Percentiles rank a stretch among this genome's conserved stretches.
phyloP scores from a whole-genome alignment of 64 coral and sea anemone genomes.

The Anthopleura sola region DNA sequence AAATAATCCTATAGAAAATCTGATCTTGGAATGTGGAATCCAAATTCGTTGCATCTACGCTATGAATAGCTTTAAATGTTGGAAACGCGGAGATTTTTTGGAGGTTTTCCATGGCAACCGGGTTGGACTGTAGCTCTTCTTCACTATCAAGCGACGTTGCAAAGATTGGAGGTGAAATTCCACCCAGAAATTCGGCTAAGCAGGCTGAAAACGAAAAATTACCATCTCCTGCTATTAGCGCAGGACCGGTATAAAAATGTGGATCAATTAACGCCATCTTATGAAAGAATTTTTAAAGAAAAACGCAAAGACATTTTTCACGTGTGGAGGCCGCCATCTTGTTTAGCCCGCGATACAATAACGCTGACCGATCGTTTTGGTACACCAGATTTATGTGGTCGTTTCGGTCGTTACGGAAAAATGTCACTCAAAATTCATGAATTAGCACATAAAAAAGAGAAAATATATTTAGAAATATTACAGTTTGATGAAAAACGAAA shows the following conservation, averaged over 20 bases:
- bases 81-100: conserved; percentile 28
- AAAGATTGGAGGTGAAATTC: conserved; percentile 35
- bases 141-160: conserved; percentile 74
- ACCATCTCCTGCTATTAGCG: conserved; percentile 87
- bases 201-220: conserved; percentile 94
- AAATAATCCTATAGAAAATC: conserved; percentile 78
- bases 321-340: conserved; percentile 14
- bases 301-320: background rate
- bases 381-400: too few relatives aligned
- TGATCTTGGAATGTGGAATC: conserved; percentile 34
- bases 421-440: too few relatives aligned
- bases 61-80: conserved; percentile 66
- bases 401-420: background rate
- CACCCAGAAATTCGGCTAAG: conserved; percentile 32
- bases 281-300: background rate
- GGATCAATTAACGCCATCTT: conserved; percentile 67
- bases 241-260: conserved; percentile 47
- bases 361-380: too few relatives aligned
- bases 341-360: conserved; percentile 5
- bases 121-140: conserved; percentile 42
- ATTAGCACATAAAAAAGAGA: too few relatives aligned
- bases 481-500: too few relatives aligned
- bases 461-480: too few relatives aligned
- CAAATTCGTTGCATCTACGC: conserved; percentile 85
- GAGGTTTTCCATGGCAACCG: conserved; percentile 75